Evolutionary conservation across 2,888 invertebrate species (phyloP).

Genomic region (Lymantria dispar): DNA sequence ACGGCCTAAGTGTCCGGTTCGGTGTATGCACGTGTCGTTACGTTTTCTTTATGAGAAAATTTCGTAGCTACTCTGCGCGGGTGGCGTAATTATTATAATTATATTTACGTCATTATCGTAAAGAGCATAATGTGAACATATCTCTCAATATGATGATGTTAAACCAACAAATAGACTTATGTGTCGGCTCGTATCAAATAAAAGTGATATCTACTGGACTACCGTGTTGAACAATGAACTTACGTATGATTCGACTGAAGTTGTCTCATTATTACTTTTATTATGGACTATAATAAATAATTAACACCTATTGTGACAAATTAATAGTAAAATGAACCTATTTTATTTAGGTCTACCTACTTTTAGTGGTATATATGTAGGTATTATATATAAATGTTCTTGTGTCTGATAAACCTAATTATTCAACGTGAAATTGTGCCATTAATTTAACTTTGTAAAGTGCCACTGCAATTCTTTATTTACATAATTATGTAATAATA

Average conservation of each 20-base stretch:
- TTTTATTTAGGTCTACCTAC: constrained; percentile 40
- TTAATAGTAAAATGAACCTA: constrained; percentile 30
- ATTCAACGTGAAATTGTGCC: constrained; percentile 78
- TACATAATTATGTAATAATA: constrained; percentile 60
- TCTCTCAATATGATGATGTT: constrained; percentile 53
- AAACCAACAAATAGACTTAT: constrained; percentile 39
- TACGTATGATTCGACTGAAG: constrained; percentile 26
- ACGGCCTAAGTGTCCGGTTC: constrained; percentile 63
- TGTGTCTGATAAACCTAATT: constrained; percentile 74
- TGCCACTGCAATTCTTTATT: constrained; percentile 74
- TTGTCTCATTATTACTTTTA: constrained; percentile 14
- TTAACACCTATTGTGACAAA: constrained; percentile 31
- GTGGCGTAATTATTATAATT: constrained; percentile 3
- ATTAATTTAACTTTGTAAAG: constrained; percentile 79
- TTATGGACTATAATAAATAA: constrained; percentile 23
- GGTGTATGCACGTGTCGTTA: constrained; percentile 37
- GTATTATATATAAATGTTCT: constrained; percentile 65
- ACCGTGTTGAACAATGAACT: constrained; percentile 44
- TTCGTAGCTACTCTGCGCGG: constrained; percentile 10
- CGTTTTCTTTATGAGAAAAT: constrained; percentile 30
- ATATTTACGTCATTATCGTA: constrained; percentile 32
- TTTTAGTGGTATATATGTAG: constrained; percentile 40
- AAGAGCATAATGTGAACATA: constrained; percentile 54
- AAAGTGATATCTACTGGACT: not conserved
- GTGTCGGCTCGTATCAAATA: constrained; percentile 35